Evolutionary conservation across 2,113 vertebrate genomes (phyloP).

Genomic region (Hypomesus transpacificus): DNA sequence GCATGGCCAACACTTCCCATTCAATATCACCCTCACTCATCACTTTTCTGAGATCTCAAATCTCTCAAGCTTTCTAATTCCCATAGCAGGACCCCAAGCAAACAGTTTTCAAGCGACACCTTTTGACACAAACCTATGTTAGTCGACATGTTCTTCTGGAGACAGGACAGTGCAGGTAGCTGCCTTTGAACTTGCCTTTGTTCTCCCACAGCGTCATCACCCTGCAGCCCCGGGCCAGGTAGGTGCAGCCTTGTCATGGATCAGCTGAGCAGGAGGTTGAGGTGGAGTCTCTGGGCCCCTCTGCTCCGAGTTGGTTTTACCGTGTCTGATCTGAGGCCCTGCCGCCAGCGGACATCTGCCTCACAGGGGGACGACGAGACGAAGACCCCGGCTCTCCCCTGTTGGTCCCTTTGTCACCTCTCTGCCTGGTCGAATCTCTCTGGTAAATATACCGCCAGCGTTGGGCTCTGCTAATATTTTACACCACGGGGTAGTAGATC

Average conservation of each 20-base stretch:
- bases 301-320: slow-evolving; percentile 19
- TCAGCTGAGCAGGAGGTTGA: slow-evolving; percentile 11
- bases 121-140: no score
- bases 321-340: slow-evolving; percentile 13
- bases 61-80: no score
- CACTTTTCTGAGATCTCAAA: no score
- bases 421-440: slow-evolving; percentile 24
- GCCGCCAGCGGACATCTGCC: slow-evolving; percentile 14
- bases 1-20: no score
- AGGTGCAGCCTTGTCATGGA: slow-evolving; percentile 7
- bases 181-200: background rate
- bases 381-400: background rate
- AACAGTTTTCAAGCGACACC: no score
- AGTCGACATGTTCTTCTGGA: no score
- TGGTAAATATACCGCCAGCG: slow-evolving; percentile 35
- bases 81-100: no score
- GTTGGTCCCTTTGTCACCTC: slow-evolving; percentile 22
- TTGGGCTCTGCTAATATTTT: slow-evolving; percentile 30
- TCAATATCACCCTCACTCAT: no score
- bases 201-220: background rate
- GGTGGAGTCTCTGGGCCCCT: slow-evolving; percentile 10
- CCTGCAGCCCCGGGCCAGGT: background rate
- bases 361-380: slow-evolving; percentile 13
- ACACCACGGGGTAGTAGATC: slow-evolving; percentile 25
- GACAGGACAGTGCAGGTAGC: no score